Evolutionary conservation across 2,113 vertebrate genomes (phyloP), one percentile per base, ranked within the genome.

Genomic region (Equus quagga): DNA sequence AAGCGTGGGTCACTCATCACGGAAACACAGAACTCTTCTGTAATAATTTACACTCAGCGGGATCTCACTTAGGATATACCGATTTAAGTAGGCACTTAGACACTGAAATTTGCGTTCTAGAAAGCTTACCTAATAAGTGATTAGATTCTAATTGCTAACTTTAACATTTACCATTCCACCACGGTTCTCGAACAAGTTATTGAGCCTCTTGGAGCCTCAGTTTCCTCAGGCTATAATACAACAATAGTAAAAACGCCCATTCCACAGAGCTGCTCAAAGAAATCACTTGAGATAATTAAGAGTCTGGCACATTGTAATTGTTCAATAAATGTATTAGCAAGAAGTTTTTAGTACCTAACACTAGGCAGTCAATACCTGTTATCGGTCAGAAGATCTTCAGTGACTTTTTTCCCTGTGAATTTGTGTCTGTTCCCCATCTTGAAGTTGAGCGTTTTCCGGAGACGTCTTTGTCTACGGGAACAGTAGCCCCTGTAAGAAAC

Each of bases 381-480:
- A 98, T 99, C 99, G 58, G 99, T 99, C 28, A 99, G 98, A 90
- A 99, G 99, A 86, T 99, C 99, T 33, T 99, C 99, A 0, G 99
- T 99, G 18, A 99, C 98, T 98, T 99, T 99, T 97, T 99, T 99
- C 67, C 99, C 99, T 15, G 99, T 99, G 98, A 99, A 99, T 92
- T 99, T 99, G 98, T 99, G 99, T 69, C 99, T 98, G 98, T 99
- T 99, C 60, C 99, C 99, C 99, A 99, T 99, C 98, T 99, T 99
- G 98, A 99, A 99, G 97, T 99, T 99, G 79, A 99, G 99, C 15
- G 99, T 99, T 98, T 99, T 99, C 64, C 99, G 99, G 84, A 99
- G 99, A 24, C 99, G 99, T 33, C 99, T 99, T 54, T 99, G 98
- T 64, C 99, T 99, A 41, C 99, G 99, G 62, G 99, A 99, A 97